Conservation (phyloP, 2,888 invertebrate species). For the Nasonovia ribisnigri region DNA sequence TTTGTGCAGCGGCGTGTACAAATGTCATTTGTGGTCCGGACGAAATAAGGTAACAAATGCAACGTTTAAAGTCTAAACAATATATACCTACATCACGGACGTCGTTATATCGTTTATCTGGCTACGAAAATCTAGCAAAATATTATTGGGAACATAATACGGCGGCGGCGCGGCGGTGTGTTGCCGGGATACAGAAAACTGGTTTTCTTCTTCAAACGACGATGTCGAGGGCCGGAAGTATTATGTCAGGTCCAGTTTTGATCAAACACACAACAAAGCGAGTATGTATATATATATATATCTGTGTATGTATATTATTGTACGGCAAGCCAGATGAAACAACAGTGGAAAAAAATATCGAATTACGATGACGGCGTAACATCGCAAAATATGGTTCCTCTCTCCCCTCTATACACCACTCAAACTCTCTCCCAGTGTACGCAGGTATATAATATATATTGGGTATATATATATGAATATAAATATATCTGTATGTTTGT, state of each 20-base stretch:
- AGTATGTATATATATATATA: background rate
- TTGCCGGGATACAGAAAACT: constrained; percentile 51
- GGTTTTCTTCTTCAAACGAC: constrained; percentile 47
- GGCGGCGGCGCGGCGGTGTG: background rate
- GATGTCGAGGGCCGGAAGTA: constrained; percentile 59
- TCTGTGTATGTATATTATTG: background rate
- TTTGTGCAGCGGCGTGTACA: background rate
- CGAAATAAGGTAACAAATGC: constrained; percentile 16
- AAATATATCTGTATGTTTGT: background rate
- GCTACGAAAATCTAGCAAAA: constrained; percentile 50
- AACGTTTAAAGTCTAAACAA: constrained; percentile 50
- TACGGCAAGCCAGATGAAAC: constrained; percentile 53
- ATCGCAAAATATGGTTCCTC: constrained; percentile 31
- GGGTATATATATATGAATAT: background rate
- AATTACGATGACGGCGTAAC: constrained; percentile 42
- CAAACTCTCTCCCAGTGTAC: background rate
- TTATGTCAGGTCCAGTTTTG: constrained; percentile 63
- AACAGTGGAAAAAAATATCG: constrained; percentile 62
- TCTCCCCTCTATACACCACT: background rate
- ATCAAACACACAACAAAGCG: constrained; percentile 61
- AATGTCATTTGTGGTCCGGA: constrained; percentile 42
- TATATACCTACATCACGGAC: background rate
- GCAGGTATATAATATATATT: background rate
- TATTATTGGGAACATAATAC: constrained; percentile 61
- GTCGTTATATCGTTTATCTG: constrained; percentile 50